These are phyloP conservation scores for Drosophila navojoa DNA, from an alignment of 1,140 invertebrate species.

Conservation along the genomic window DNA sequence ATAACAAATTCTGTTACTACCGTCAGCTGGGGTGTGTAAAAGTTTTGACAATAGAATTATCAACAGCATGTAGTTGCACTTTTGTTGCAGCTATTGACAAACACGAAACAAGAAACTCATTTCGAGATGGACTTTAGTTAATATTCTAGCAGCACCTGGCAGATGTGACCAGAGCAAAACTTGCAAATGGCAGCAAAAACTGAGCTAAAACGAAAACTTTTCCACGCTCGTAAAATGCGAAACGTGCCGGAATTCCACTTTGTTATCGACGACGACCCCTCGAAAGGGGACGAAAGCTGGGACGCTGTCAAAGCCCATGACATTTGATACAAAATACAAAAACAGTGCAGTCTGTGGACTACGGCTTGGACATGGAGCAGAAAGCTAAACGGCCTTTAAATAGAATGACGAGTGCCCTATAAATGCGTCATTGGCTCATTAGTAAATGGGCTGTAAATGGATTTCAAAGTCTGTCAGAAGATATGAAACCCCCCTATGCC, in stretches of 20 bases:
- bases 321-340: conserved; percentile 25
- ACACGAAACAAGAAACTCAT: conserved; percentile 1
- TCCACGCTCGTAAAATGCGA: conserved; percentile 30
- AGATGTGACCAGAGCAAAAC: conserved; percentile 43
- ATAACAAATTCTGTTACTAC: neutral
- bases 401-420: conserved; percentile 44
- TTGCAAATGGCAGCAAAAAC: conserved; percentile 9
- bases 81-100: conserved; percentile 13
- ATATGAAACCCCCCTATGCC: conserved; percentile 34
- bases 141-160: conserved; percentile 33
- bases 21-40: neutral
- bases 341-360: neutral
- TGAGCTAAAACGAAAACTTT: conserved; percentile 8
- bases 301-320: conserved; percentile 37
- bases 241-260: conserved; percentile 35
- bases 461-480: conserved; percentile 64
- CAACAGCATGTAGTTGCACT: conserved; percentile 12
- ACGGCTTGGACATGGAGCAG: neutral
- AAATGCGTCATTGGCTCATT: conserved; percentile 75
- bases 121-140: conserved; percentile 44
- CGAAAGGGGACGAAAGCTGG: neutral
- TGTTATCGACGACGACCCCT: conserved; percentile 17
- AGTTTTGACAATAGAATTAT: conserved; percentile 2
- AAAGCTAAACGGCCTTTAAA: conserved; percentile 15
- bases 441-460: conserved; percentile 74